Evolutionary conservation across 2,888 invertebrate species (phyloP).

Genomic region (Uloborus plumipes): DNA sequence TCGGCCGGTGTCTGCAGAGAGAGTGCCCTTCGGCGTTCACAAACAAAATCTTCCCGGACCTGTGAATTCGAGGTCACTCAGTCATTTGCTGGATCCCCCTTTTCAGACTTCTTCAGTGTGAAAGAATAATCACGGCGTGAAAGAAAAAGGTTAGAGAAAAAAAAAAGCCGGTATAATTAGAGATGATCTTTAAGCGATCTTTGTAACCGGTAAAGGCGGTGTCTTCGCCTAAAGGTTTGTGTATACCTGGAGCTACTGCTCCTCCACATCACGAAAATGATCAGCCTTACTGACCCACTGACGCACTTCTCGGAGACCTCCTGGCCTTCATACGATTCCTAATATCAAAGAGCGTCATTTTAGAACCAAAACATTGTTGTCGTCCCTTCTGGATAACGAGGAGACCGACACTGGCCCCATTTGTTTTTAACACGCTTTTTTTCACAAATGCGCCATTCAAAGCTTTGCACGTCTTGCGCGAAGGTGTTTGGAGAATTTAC

Average conservation of each 20-base stretch:
- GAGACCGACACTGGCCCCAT: slow-evolving; percentile 27
- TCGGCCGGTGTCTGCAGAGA: slow-evolving; percentile 12
- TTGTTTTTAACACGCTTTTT: slow-evolving; percentile 19
- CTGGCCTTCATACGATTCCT: slow-evolving; percentile 44
- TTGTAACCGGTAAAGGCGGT: slow-evolving; percentile 36
- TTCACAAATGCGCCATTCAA: neutral
- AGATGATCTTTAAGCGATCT: slow-evolving; percentile 25
- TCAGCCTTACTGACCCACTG: slow-evolving; percentile 61
- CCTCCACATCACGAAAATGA: slow-evolving; percentile 37
- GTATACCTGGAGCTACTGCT: slow-evolving; percentile 39
- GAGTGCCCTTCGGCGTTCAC: slow-evolving; percentile 21
- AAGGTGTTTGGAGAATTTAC: no score
- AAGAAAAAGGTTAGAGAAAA: slow-evolving; percentile 8
- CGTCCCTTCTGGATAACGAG: slow-evolving; percentile 43
- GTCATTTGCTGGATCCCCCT: slow-evolving; percentile 24
- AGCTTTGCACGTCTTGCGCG: no score
- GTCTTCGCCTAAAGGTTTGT: slow-evolving; percentile 27
- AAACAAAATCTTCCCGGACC: slow-evolving; percentile 45
- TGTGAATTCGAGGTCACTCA: slow-evolving; percentile 44
- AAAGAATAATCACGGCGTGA: slow-evolving; percentile 21
- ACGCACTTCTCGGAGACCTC: slow-evolving; percentile 35
- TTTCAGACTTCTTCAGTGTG: slow-evolving; percentile 26
- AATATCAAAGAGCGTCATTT: slow-evolving; percentile 40
- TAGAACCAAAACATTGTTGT: slow-evolving; percentile 33
- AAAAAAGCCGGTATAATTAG: slow-evolving; percentile 23